Evolutionary conservation across 2,113 vertebrate species (phyloP).

Genomic region (Jaculus jaculus): DNA sequence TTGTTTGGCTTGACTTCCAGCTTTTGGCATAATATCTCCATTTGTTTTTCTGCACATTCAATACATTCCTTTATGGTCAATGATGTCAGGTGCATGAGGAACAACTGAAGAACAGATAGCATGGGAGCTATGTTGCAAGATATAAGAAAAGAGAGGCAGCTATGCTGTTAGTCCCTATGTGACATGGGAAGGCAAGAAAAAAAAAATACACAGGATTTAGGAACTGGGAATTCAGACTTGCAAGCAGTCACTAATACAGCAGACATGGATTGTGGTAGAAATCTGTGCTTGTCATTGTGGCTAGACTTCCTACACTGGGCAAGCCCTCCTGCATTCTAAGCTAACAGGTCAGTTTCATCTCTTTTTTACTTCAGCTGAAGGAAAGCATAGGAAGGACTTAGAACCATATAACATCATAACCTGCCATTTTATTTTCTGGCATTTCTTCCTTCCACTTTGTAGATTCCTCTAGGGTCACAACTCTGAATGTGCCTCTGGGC

Average conservation of each 20-base stretch:
- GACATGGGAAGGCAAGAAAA: background rate
- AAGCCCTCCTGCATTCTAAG: background rate
- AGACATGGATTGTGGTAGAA: background rate
- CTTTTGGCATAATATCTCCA: background rate
- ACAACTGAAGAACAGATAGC: background rate
- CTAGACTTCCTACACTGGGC: background rate
- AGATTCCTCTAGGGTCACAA: rapidly evolving
- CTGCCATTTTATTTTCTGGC: background rate
- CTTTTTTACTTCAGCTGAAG: background rate
- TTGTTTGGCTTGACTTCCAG: conserved; percentile 44
- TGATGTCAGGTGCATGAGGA: conserved; percentile 35
- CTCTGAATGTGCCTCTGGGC: background rate
- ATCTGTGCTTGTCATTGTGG: background rate
- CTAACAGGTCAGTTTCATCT: background rate
- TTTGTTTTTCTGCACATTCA: conserved; percentile 41
- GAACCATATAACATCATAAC: too few species aligned
- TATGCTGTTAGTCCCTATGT: background rate
- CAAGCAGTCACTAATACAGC: background rate
- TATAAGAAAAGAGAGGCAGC: background rate
- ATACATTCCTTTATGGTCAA: conserved; percentile 29
- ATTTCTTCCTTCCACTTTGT: background rate
- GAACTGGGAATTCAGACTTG: background rate
- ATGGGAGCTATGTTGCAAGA: background rate
- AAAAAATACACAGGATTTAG: background rate
- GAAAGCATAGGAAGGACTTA: background rate